A percentile compares a stretch with the other conserved stretches of the same genome.
Conservation (phyloP, 2,797 vertebrate species). For the Meriones psammophilus region DNA sequence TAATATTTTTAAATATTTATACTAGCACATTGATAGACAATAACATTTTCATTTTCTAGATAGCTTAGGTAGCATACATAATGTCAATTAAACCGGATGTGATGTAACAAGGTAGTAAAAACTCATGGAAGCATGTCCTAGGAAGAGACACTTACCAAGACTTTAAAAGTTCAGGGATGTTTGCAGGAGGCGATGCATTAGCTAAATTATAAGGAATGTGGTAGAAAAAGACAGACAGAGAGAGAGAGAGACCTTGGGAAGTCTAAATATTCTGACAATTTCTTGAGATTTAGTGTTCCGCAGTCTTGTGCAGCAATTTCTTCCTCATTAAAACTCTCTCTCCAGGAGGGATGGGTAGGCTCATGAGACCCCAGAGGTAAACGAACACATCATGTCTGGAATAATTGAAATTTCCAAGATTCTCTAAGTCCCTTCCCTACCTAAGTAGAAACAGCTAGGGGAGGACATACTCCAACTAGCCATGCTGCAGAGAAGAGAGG, state of each 20-base stretch:
- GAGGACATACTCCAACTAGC: neutral
- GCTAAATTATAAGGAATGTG: neutral
- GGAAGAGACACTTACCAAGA: neutral
- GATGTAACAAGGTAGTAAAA: neutral
- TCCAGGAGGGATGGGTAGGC: neutral
- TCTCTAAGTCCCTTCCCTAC: neutral
- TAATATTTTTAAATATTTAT: neutral
- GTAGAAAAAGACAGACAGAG: neutral
- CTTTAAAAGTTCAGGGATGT: neutral
- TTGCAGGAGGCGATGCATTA: neutral
- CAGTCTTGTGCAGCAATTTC: too few species aligned
- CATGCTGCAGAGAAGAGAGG: neutral
- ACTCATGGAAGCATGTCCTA: neutral
- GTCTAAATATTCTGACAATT: neutral
- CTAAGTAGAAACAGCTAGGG: neutral
- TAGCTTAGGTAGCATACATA: neutral
- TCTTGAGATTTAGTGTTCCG: neutral
- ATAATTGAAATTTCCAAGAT: neutral
- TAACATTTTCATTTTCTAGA: neutral
- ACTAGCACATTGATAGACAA: neutral
- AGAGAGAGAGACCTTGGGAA: neutral
- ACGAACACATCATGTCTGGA: neutral
- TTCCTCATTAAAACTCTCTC: neutral
- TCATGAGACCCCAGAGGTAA: neutral
- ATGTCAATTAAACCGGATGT: neutral